A percentile compares a stretch with the other conserved stretches of the same genome.
These are phyloP conservation scores for Cyanoderma ruficeps DNA, from an alignment of 2,113 vertebrate species.

Conservation along the genomic window DNA sequence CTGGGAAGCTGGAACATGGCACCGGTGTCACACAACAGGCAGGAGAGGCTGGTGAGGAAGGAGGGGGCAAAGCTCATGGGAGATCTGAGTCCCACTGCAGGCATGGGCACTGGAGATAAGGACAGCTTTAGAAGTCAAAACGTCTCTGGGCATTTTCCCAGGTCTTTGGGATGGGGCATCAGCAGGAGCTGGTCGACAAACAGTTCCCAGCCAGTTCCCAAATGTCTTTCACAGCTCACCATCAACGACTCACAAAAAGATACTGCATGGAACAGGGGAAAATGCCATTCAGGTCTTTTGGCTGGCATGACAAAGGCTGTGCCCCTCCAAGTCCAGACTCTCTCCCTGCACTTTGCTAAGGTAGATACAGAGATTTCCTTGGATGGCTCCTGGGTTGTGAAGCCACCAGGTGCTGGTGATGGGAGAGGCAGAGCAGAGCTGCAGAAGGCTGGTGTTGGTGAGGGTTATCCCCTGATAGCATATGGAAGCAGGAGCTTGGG, in stretches of 20 bases:
- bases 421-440: neutral
- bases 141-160: neutral
- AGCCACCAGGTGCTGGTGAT: neutral
- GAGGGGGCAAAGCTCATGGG: rapidly evolving
- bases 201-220: neutral
- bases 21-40: neutral
- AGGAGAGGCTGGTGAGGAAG: neutral
- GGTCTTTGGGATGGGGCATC: neutral
- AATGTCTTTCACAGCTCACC: neutral
- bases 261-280: neutral
- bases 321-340: neutral
- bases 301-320: neutral
- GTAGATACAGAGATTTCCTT: neutral
- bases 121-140: neutral
- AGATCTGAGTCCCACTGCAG: neutral
- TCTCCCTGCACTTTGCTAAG: neutral
- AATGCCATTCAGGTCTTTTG: neutral
- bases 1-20: neutral
- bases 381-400: neutral
- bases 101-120: rapidly evolving
- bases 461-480: neutral
- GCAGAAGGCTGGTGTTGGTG: rapidly evolving
- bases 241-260: neutral
- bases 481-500: neutral
- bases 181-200: neutral